phyloP scores from a whole-genome alignment of 2,888 invertebrate genomes.

The Campopleginae sp. region DNA sequence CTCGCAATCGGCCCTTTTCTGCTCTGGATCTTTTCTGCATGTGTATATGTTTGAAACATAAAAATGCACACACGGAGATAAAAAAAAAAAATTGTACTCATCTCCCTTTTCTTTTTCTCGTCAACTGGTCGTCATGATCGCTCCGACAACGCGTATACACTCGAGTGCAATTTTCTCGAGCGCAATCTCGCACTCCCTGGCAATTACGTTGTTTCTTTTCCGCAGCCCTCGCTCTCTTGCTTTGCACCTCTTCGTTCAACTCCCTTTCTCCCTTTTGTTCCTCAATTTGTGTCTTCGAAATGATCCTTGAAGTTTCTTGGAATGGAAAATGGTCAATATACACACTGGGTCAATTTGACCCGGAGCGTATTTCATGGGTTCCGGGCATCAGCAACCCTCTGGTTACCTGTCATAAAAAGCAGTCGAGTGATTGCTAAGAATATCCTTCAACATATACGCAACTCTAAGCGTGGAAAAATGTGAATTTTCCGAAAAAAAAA shows the following conservation, averaged over 20 bases:
- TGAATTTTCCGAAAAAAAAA: too few relatives aligned
- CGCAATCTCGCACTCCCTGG: slow-evolving; percentile 71
- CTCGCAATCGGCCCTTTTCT: slow-evolving; percentile 28
- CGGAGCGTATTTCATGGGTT: too few relatives aligned
- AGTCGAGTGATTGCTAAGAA: too few relatives aligned
- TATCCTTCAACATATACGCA: too few relatives aligned
- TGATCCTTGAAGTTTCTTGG: too few relatives aligned
- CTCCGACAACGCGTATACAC: slow-evolving; percentile 22
- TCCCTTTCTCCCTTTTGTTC: slow-evolving; percentile 2
- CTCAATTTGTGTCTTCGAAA: not conserved
- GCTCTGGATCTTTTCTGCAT: slow-evolving; percentile 11
- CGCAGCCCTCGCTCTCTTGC: slow-evolving; percentile 10
- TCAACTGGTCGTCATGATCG: slow-evolving; percentile 50
- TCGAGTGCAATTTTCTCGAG: slow-evolving; percentile 69
- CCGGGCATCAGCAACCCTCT: too few relatives aligned
- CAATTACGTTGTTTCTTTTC: slow-evolving; percentile 75
- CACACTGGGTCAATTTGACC: too few relatives aligned
- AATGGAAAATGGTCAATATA: too few relatives aligned
- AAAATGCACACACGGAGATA: not conserved
- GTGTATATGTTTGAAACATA: not conserved
- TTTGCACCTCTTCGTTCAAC: slow-evolving; percentile 13
- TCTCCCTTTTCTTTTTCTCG: slow-evolving; percentile 31
- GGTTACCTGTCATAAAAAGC: too few relatives aligned
- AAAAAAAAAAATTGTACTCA: slow-evolving; percentile 13
- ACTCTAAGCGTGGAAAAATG: too few relatives aligned